A percentile compares a stretch with the other conserved stretches of the same genome.
These are phyloP conservation scores for Perca flavescens DNA, from an alignment of 2,113 vertebrate species.

Conservation along the genomic window DNA sequence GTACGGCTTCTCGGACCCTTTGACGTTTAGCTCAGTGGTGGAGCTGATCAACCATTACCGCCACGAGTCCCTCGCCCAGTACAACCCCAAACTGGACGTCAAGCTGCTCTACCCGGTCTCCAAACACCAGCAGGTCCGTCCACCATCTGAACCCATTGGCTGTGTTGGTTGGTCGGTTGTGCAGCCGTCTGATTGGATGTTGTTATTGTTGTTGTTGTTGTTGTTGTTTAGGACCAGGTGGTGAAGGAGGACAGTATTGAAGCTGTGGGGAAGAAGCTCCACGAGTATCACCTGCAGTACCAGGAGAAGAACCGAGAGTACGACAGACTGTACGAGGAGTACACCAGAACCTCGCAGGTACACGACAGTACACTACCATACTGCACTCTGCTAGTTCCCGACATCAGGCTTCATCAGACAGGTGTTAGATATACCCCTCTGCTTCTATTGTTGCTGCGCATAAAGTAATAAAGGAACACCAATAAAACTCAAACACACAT, in stretches of 20 bases:
- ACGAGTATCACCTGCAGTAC: constrained; percentile 97
- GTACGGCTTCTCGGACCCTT: constrained; percentile 97
- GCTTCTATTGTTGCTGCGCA: too few relatives aligned
- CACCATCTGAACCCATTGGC: fast-evolving
- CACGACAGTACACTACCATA: neutral
- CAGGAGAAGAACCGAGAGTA: constrained; percentile 99
- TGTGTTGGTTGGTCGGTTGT: neutral
- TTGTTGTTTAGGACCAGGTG: constrained; percentile 92
- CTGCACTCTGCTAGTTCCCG: too few relatives aligned
- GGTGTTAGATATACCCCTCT: too few relatives aligned
- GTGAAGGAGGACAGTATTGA: constrained; percentile 99
- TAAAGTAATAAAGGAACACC: too few relatives aligned
- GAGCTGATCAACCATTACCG: constrained; percentile 98
- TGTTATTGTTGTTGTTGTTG: neutral
- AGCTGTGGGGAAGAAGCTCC: constrained; percentile 97
- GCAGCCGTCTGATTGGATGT: neutral
- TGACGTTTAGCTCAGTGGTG: constrained; percentile 98
- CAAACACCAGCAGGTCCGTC: constrained; percentile 95
- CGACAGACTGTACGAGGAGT: constrained; percentile 98
- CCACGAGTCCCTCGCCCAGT: constrained; percentile 97
- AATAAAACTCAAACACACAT: too few relatives aligned
- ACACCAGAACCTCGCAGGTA: constrained; percentile 96
- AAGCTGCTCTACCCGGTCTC: constrained; percentile 97
- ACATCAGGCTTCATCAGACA: too few relatives aligned
- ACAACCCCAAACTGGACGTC: constrained; percentile 98